Base-by-base conservation (phyloP, 2,888 invertebrate species). In the Pollenia griseotomentosa region DNA sequence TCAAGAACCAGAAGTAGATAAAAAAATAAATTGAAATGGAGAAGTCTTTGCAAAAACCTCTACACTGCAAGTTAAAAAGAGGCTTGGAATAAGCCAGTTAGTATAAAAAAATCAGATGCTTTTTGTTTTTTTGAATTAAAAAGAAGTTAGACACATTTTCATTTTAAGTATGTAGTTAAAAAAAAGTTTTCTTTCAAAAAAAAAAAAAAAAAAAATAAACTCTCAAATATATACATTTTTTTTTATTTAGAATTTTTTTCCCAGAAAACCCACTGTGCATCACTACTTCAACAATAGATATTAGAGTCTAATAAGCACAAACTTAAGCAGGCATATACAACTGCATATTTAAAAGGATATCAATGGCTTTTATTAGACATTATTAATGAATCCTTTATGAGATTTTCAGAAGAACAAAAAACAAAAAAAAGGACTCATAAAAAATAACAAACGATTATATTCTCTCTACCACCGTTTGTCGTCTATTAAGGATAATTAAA, bases 401-500 rank as follows among this genome's bases (percentile, higher is more conserved):
- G 75, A 70, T 57, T 75, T 70, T 65, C 12, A 57, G 44, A 66
- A 66, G 48, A 73, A 73, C n/a, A 33, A 5, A 55, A 57, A 7
- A 57, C 65, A 40, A 68, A 11, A 46, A 23, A 46, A 79, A 53
- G 65, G 61, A 68, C 48, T 77, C 46, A 11, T 83, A 83, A 78
- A 83, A 65, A 65, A 71, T 11, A 83, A 65, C 59, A 87, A 82
- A 87, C 74, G 73, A 78, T 87, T 82, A 51, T 63, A 68, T 48
- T 74, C 71, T 75, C 61, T 68, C 19, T 80, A 81, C 83, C 83
- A 80, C 86, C 80, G 88, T 80, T 88, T 86, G 86, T 73, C 86
- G 82, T 82, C 85, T 86, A 90, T 89, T 88, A 89, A 90, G 89
- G 89, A 90, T 91, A 92, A 92, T 92, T 91, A 92, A 90, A 91